These are phyloP conservation scores for Fregetta grallaria DNA, from an alignment of 2,113 vertebrate genomes.

Conservation along the genomic window DNA sequence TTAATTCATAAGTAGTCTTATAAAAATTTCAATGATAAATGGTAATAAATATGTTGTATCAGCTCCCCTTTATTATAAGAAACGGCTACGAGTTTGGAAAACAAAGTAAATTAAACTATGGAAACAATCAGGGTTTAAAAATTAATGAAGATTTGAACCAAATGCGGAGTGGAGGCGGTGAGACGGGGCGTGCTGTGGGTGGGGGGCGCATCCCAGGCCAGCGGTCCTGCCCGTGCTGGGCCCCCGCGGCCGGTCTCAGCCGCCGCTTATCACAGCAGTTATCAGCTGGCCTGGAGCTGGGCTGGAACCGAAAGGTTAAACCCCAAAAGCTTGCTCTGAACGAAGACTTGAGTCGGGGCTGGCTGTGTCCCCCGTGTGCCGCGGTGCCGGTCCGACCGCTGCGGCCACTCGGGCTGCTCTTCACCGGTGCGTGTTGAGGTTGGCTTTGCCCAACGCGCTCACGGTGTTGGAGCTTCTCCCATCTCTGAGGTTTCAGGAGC, in stretches of 20 bases:
- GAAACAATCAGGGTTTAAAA: background rate
- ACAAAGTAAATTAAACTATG: background rate
- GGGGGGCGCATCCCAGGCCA: background rate
- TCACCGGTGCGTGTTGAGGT: fast-evolving
- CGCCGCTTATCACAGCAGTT: background rate
- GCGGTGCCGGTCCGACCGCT: background rate
- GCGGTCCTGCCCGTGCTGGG: background rate
- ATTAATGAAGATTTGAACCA: background rate
- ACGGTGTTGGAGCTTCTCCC: background rate
- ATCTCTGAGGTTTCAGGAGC: background rate
- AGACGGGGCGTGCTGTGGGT: background rate
- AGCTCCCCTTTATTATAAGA: background rate
- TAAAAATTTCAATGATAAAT: constrained; percentile 36
- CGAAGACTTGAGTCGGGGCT: fast-evolving
- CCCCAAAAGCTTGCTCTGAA: background rate
- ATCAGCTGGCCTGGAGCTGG: too few relatives aligned
- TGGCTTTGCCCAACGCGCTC: too few relatives aligned
- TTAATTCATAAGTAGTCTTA: constrained; percentile 51
- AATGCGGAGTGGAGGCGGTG: fast-evolving
- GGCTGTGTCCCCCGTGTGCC: background rate
- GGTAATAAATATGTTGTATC: constrained; percentile 34
- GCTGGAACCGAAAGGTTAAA: background rate
- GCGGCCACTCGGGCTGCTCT: background rate
- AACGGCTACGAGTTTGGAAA: background rate
- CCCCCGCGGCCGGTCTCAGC: background rate